Percentiles rank a stretch among this genome's conserved stretches.
Conservation (phyloP, 1,140 invertebrate species). For the Metaphire vulgaris region DNA sequence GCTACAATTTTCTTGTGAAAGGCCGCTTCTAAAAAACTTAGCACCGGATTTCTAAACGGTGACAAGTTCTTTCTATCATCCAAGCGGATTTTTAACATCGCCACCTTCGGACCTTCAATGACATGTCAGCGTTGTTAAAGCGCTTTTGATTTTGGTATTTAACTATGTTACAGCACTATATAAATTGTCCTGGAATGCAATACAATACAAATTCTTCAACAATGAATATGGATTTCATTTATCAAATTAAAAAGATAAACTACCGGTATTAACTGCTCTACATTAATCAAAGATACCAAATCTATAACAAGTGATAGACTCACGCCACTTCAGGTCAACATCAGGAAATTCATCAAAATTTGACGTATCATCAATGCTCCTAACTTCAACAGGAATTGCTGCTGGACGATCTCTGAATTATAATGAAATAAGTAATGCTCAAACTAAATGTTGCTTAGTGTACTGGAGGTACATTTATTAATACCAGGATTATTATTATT, state of each 20-base stretch:
- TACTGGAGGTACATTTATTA: neutral
- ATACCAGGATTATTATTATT: too few relatives aligned
- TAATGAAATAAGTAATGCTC: neutral
- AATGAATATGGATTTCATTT: neutral
- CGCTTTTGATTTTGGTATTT: too few relatives aligned
- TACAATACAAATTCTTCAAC: neutral
- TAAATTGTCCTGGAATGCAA: too few relatives aligned
- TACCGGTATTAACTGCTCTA: too few relatives aligned
- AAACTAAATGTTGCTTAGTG: neutral
- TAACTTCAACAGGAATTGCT: constrained; percentile 89
- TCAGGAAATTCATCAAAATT: constrained; percentile 99
- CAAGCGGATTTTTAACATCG: too few relatives aligned
- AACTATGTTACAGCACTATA: too few relatives aligned
- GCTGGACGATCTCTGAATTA: constrained; percentile 78
- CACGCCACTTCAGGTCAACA: constrained; percentile 95
- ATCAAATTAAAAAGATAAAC: too few relatives aligned
- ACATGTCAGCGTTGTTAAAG: neutral
- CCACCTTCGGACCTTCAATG: too few relatives aligned
- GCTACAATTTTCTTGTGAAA: too few relatives aligned
- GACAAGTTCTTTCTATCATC: too few relatives aligned
- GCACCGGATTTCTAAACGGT: too few relatives aligned
- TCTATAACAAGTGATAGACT: constrained; percentile 52
- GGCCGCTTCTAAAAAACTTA: too few relatives aligned
- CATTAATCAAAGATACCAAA: neutral
- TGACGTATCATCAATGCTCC: constrained; percentile 82